A percentile compares a stretch with the other conserved stretches of the same genome.
Conservation (phyloP, 2,888 invertebrate genomes). For the Xanthorhoe designata region DNA sequence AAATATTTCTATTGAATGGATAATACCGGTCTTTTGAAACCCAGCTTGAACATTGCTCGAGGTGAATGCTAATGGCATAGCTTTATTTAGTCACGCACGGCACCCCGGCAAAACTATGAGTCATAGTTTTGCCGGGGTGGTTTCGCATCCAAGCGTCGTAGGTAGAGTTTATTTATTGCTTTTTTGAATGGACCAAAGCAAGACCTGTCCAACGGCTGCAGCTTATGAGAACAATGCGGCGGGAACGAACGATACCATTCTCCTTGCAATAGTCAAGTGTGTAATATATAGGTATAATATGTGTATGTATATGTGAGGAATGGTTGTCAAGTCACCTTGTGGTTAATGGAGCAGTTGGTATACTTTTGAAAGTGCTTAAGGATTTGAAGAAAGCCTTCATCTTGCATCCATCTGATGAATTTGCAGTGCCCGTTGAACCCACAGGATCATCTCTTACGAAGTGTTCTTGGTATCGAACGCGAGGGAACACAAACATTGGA, state of each 20-base stretch:
- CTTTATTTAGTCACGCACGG: conserved; percentile 32
- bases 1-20: conserved; percentile 48
- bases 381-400: conserved; percentile 43
- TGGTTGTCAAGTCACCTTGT: conserved; percentile 51
- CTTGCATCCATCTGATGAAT: conserved; percentile 52
- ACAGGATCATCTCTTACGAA: conserved; percentile 47
- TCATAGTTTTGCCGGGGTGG: conserved; percentile 51
- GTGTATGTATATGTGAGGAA: conserved; percentile 45
- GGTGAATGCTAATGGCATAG: conserved; percentile 48
- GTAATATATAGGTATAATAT: too few relatives aligned
- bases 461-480: conserved; percentile 44
- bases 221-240: conserved; percentile 49
- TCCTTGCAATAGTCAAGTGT: conserved; percentile 43
- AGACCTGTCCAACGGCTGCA: conserved; percentile 50
- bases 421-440: conserved; percentile 45
- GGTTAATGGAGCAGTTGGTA: conserved; percentile 30
- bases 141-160: conserved; percentile 51
- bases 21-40: conserved; percentile 47
- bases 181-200: conserved; percentile 51
- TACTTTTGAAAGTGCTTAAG: conserved; percentile 48
- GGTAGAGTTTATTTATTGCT: conserved; percentile 43
- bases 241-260: conserved; percentile 50
- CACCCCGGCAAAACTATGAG: too few relatives aligned
- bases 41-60: conserved; percentile 46
- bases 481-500: conserved; percentile 51